Evolutionary conservation across 2,797 vertebrate genomes (phyloP).

Genomic region (Catostomus latipinnis): DNA sequence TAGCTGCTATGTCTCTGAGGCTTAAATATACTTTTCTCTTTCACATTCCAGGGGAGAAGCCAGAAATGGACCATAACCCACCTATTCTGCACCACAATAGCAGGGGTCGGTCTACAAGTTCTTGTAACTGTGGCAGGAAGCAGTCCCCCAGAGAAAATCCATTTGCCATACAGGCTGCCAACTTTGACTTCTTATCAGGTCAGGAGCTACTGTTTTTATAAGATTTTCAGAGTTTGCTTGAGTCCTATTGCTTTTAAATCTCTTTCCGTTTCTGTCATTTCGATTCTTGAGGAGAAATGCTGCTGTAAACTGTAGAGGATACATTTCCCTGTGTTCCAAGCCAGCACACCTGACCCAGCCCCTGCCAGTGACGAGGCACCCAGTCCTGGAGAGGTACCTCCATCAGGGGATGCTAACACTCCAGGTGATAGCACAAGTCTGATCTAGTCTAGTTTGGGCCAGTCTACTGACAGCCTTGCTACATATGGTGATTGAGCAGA

Average conservation of each 20-base stretch:
- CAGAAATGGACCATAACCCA: slow-evolving; percentile 93
- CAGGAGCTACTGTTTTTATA: slow-evolving; percentile 35
- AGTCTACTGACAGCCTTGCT: slow-evolving; percentile 93
- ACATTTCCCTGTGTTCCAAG: slow-evolving; percentile 93
- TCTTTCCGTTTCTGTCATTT: background rate
- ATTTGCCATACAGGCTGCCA: slow-evolving; percentile 93
- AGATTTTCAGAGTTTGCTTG: background rate
- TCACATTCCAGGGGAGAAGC: slow-evolving; percentile 87
- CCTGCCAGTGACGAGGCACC: slow-evolving; percentile 85
- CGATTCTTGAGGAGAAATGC: slow-evolving; percentile 97
- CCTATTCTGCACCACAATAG: slow-evolving; percentile 96
- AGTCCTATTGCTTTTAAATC: background rate
- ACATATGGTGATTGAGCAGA: slow-evolving; percentile 87
- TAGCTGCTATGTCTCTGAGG: no score
- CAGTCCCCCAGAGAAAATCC: slow-evolving; percentile 96
- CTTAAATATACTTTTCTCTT: background rate
- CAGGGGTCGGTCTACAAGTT: slow-evolving; percentile 93
- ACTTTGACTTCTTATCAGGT: slow-evolving; percentile 98
- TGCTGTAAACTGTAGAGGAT: slow-evolving; percentile 94
- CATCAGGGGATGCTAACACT: slow-evolving; percentile 85
- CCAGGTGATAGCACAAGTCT: slow-evolving; percentile 92
- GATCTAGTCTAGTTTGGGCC: slow-evolving; percentile 91
- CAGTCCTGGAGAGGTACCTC: slow-evolving; percentile 72
- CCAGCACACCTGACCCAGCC: slow-evolving; percentile 92
- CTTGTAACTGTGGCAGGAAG: slow-evolving; percentile 96